Percentiles rank a stretch among this genome's conserved stretches.
Conservation (phyloP, 1,140 invertebrate species). For the Drosophila grimshawi region DNA sequence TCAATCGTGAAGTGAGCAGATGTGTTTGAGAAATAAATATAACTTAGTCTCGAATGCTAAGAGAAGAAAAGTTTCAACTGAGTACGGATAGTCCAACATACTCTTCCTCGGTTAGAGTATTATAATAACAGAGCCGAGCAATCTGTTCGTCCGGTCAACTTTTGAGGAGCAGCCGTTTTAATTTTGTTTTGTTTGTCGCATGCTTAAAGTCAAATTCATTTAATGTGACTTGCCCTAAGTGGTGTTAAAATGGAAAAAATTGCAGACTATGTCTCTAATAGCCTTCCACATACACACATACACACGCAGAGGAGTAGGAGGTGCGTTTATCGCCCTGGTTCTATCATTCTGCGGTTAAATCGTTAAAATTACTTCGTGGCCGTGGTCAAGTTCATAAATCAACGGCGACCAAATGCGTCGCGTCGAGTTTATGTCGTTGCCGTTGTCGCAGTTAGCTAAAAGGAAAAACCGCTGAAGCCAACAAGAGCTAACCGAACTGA, state of each 20-base stretch:
- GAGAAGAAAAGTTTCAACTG: no score
- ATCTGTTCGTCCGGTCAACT: constrained; percentile 10
- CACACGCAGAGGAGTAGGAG: not conserved
- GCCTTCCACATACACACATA: constrained; percentile 62
- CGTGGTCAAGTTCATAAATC: constrained; percentile 82
- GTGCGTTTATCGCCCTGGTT: constrained; percentile 74
- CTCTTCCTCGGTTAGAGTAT: not conserved
- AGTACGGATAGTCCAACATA: no score
- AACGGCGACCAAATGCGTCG: constrained; percentile 54
- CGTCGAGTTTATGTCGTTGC: constrained; percentile 25
- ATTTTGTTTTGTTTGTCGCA: constrained; percentile 15
- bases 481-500: constrained; percentile 26
- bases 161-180: constrained; percentile 18
- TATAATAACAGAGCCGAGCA: not conserved
- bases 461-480: constrained; percentile 44
- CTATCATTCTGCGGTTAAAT: constrained; percentile 82
- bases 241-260: constrained; percentile 70
- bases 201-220: constrained; percentile 67
- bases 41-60: no score
- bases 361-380: constrained; percentile 78
- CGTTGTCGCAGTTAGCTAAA: constrained; percentile 59
- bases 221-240: constrained; percentile 71
- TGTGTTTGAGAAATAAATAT: no score
- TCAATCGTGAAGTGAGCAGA: no score
- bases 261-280: constrained; percentile 75